These are phyloP conservation scores for Camponotus fellah DNA, from an alignment of 2,888 invertebrate genomes.

Conservation along the genomic window DNA sequence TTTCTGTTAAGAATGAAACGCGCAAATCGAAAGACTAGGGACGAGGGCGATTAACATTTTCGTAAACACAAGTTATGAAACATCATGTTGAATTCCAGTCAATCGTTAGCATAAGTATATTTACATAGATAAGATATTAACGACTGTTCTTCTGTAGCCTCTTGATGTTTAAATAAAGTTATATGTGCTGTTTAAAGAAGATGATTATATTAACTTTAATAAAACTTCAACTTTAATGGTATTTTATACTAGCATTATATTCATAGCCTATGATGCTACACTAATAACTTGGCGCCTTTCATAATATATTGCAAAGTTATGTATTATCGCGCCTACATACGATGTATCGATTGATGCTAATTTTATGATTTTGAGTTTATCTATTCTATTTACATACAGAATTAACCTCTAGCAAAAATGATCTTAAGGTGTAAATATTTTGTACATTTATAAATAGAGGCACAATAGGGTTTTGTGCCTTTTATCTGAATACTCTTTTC, in stretches of 20 bases:
- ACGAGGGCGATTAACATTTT: slow-evolving; percentile 25
- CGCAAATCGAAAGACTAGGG: background rate
- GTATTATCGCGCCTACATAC: slow-evolving; percentile 23
- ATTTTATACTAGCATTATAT: slow-evolving; percentile 30
- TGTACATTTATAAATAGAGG: background rate
- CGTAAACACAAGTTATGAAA: slow-evolving; percentile 12
- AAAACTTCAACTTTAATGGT: slow-evolving; percentile 34
- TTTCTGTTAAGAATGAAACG: background rate
- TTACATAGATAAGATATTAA: slow-evolving; percentile 49
- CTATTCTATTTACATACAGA: slow-evolving; percentile 4
- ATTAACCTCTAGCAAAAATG: slow-evolving; percentile 1
- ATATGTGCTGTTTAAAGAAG: slow-evolving; percentile 68
- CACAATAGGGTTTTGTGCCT: background rate
- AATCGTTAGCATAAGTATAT: slow-evolving; percentile 51
- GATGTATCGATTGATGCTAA: slow-evolving; percentile 39
- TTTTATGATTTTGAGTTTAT: slow-evolving; percentile 14
- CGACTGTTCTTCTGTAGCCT: slow-evolving; percentile 79
- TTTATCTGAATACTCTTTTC: slow-evolving; percentile 1
- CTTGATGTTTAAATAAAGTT: slow-evolving; percentile 80
- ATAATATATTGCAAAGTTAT: slow-evolving; percentile 34
- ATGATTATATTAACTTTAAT: slow-evolving; percentile 57
- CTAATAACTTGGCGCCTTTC: slow-evolving; percentile 37
- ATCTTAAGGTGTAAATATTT: background rate
- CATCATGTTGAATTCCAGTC: slow-evolving; percentile 47
- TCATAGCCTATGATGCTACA: slow-evolving; percentile 21